Conservation (phyloP, 2,888 invertebrate species). For the Chrysina gloriosa region DNA sequence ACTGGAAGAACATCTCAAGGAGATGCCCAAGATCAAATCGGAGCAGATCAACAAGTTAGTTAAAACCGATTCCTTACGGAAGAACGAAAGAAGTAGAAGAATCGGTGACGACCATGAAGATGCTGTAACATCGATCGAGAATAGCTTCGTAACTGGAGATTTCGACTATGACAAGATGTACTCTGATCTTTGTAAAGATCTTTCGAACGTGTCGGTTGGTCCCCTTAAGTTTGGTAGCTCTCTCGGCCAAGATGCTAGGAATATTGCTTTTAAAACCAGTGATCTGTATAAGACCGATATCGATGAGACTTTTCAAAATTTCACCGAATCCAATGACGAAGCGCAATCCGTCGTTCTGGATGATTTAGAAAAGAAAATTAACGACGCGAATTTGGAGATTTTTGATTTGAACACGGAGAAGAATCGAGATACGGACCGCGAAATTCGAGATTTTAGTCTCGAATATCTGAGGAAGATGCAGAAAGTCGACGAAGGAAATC, state of each 20-base stretch:
- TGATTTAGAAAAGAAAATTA: not conserved
- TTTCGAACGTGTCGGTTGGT: not conserved
- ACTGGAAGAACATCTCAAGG: conserved; percentile 18
- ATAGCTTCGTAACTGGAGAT: conserved; percentile 4
- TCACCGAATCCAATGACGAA: not conserved
- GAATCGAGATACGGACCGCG: not conserved
- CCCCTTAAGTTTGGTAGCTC: not conserved
- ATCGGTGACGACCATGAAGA: not conserved
- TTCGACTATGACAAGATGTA: conserved; percentile 35
- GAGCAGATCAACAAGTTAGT: not conserved
- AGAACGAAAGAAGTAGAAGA: not conserved
- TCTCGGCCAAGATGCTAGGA: not conserved
- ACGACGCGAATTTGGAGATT: not conserved
- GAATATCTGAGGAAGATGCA: not conserved
- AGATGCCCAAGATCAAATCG: not conserved
- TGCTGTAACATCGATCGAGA: not conserved
- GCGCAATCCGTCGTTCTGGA: not conserved
- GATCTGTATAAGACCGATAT: not conserved
- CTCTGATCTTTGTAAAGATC: conserved; percentile 23
- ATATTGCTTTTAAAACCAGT: not conserved
- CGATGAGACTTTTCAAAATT: not conserved
- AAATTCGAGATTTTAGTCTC: not conserved
- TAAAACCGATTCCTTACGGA: not conserved
- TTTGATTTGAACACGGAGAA: conserved; percentile 6
- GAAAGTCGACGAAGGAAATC: not conserved